Base-by-base conservation (phyloP, 1,140 invertebrate species). In the Halyomorpha halys region DNA sequence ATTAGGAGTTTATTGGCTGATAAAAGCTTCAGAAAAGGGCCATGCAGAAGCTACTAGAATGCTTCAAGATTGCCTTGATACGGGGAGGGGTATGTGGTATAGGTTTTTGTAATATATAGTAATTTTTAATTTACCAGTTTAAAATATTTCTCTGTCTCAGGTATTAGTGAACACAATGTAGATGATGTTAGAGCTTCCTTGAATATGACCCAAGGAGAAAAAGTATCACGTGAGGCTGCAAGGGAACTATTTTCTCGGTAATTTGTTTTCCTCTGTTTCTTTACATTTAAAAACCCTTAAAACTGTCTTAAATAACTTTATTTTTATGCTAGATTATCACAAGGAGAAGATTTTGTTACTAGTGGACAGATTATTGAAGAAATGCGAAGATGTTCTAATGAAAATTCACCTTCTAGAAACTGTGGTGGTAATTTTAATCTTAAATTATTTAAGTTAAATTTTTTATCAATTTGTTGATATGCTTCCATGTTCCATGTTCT, bases 1-100 rank as follows among this genome's bases (percentile, higher is more conserved):
- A 45, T 69, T 82, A 64, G 91, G 90, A 0, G 82, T 95, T 45
- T 86, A 90, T 70, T 95, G 91, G 91, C 73, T 96, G 8, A 86
- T 91, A 16, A 87, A 87, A 75, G 90, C 92, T 0, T 91, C 91
- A 0, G 86, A 91, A 71, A 90, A 94, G 74, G 91, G 91, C 3
- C 90, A 93, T 73, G 79, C 85, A 66, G 89, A 91, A 73, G 91
- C 91, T 4, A 90, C 89, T 23, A 81, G 83, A 63, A 79, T 91
- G 68, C 77, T 96, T 34, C 80, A 81, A 70, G 80, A 89, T 74
- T 94, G 91, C 75, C 81, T 88, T 45, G 79, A 84, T 25, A 84
- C 82, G 30, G 87, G 89, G 30, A 82, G 83, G 70, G 80, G 80
- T 78, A 70, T 39, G 34, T 39, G 11, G 13, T 39, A 39, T 11